These are phyloP conservation scores for Andrena minutula DNA, from an alignment of 2,888 invertebrate genomes.

Conservation along the genomic window DNA sequence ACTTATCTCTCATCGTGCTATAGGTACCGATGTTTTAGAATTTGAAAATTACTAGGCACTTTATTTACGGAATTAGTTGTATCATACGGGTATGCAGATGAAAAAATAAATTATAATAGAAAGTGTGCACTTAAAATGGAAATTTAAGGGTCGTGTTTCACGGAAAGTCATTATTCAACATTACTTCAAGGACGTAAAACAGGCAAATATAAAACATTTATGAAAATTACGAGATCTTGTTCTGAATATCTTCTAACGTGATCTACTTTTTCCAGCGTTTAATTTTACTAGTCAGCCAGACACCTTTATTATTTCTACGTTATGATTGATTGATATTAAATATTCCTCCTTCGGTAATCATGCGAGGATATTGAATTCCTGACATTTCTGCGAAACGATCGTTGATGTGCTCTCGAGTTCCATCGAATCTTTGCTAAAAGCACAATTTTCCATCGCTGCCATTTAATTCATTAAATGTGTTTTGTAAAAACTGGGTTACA, in stretches of 20 bases:
- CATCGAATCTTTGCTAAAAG: not conserved
- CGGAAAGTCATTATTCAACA: not conserved
- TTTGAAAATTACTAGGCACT: not conserved
- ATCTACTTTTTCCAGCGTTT: not conserved
- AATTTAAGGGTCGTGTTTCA: constrained; percentile 6
- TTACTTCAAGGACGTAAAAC: not conserved
- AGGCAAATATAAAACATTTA: not conserved
- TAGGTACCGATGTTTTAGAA: not conserved
- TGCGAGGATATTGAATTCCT: constrained; percentile 1
- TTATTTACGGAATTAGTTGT: constrained; percentile 14
- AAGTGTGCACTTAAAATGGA: constrained; percentile 1
- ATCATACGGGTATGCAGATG: not conserved
- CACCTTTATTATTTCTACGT: not conserved
- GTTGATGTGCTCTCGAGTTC: not conserved
- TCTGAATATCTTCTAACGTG: not conserved
- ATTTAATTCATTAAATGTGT: not conserved
- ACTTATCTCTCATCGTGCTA: constrained; percentile 12
- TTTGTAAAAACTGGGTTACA: too few relatives aligned
- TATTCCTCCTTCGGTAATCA: not conserved
- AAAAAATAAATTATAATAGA: constrained; percentile 11
- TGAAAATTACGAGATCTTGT: not conserved
- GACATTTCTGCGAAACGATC: not conserved
- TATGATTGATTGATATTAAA: not conserved
- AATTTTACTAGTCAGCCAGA: not conserved
- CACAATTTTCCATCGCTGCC: not conserved